Evolutionary conservation across 2,888 invertebrate genomes (phyloP).

Genomic region (Drosophila antonietae): DNA sequence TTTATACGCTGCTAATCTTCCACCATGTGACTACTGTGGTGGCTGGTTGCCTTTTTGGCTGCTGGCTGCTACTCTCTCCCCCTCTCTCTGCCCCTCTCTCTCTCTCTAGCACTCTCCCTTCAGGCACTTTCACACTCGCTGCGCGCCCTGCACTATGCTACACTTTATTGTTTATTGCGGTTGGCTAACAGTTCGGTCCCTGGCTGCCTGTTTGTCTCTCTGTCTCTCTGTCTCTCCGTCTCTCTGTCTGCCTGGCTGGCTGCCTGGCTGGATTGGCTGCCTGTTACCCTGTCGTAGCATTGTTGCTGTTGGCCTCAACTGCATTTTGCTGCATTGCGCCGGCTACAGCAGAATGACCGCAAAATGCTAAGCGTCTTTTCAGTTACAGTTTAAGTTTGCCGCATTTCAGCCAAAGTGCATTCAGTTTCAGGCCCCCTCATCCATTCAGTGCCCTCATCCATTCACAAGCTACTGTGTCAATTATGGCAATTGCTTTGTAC

Average conservation of each 20-base stretch:
- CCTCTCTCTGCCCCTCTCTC: not conserved
- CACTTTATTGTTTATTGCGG: conserved; percentile 79
- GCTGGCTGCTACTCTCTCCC: conserved; percentile 18
- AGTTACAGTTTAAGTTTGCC: conserved; percentile 71
- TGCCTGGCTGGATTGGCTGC: conserved; percentile 24
- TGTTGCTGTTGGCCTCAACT: conserved; percentile 43
- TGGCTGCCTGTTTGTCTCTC: conserved; percentile 33
- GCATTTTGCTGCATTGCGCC: conserved; percentile 61
- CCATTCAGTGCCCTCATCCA: not conserved
- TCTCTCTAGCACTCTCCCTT: not conserved
- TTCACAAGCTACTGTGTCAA: conserved; percentile 56
- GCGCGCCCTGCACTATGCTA: conserved; percentile 51
- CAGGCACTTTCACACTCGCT: conserved; percentile 53
- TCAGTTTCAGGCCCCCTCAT: conserved; percentile 25
- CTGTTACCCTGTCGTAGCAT: conserved; percentile 46
- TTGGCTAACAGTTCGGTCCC: conserved; percentile 60
- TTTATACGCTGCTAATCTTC: conserved; percentile 72
- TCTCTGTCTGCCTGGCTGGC: not conserved
- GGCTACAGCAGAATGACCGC: conserved; percentile 60
- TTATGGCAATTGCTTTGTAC: conserved; percentile 73
- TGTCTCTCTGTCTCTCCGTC: not conserved
- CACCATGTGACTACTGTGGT: conserved; percentile 64
- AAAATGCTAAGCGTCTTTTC: conserved; percentile 74
- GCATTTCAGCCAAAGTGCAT: conserved; percentile 70
- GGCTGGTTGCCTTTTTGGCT: conserved; percentile 71